A percentile compares a stretch with the other conserved stretches of the same genome.
Evolutionary conservation across 2,888 invertebrate genomes (phyloP).

Genomic region (Habrosyne pyritoides): DNA sequence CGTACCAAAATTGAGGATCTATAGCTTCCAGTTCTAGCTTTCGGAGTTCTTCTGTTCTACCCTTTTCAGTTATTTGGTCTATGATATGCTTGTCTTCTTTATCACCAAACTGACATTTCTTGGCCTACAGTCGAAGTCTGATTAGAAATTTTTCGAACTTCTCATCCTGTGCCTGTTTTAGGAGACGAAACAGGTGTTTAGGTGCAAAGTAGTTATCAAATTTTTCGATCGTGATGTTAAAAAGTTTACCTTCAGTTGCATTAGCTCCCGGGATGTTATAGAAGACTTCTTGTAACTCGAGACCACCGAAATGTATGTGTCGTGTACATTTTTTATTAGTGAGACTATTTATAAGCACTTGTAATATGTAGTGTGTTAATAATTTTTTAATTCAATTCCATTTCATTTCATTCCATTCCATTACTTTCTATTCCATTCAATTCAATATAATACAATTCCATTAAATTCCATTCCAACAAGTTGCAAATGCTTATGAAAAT

Average conservation of each 20-base stretch:
- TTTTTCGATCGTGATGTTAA: slow-evolving; percentile 13
- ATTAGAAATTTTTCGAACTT: slow-evolving; percentile 30
- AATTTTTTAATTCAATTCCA: too few relatives aligned
- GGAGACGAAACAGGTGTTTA: slow-evolving; percentile 19
- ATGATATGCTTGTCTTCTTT: slow-evolving; percentile 23
- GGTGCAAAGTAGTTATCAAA: slow-evolving; percentile 20
- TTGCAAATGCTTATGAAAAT: too few relatives aligned
- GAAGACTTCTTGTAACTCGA: slow-evolving; percentile 13
- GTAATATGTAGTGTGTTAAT: too few relatives aligned
- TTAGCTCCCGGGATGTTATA: slow-evolving; percentile 18
- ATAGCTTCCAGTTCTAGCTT: slow-evolving; percentile 18
- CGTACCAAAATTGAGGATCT: slow-evolving; percentile 10
- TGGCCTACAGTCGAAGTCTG: slow-evolving; percentile 21
- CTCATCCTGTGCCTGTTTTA: slow-evolving; percentile 25
- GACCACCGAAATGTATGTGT: slow-evolving; percentile 13
- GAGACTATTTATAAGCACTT: too few relatives aligned
- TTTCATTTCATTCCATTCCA: too few relatives aligned
- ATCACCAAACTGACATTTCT: slow-evolving; percentile 26
- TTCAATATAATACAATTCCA: too few relatives aligned
- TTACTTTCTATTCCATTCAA: too few relatives aligned
- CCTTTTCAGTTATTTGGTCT: slow-evolving; percentile 30
- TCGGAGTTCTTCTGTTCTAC: slow-evolving; percentile 16
- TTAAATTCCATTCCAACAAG: too few relatives aligned
- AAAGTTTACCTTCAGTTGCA: slow-evolving; percentile 5
- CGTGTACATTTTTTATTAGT: too few relatives aligned